Percentiles rank a stretch among this genome's conserved stretches.
Evolutionary conservation across 1,140 invertebrate species (phyloP).

Genomic region (Paracyclopina nana): DNA sequence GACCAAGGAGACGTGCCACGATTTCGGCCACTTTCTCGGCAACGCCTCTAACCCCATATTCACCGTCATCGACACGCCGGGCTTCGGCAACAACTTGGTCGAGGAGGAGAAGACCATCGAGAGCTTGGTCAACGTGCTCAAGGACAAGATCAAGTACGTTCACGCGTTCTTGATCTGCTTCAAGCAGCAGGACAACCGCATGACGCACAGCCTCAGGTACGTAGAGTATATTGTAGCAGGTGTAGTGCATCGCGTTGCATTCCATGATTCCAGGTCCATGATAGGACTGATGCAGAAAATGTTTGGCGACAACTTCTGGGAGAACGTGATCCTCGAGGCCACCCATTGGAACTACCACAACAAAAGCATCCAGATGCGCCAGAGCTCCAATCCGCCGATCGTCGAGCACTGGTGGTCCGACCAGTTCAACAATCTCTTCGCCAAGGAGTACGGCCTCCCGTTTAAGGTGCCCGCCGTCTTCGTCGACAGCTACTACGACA

Average conservation of each 20-base stretch:
- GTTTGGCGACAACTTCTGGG: constrained; percentile 16
- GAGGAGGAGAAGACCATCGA: constrained; percentile 16
- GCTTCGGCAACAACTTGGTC: constrained; percentile 10
- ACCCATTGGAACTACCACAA: constrained; percentile 12
- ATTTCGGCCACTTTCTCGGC: constrained; percentile 9
- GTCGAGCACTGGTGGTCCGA: neutral
- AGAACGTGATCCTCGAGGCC: constrained; percentile 15
- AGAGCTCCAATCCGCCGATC: neutral
- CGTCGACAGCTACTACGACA: constrained; percentile 15
- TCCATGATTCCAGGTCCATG: no score
- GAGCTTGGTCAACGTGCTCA: constrained; percentile 9
- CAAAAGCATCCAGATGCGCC: neutral
- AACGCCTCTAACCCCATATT: constrained; percentile 4
- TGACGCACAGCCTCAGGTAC: constrained; percentile 9
- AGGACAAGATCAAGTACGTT: constrained; percentile 15
- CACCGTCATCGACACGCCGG: constrained; percentile 16
- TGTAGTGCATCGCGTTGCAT: no score
- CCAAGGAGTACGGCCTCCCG: neutral
- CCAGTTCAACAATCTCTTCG: constrained; percentile 4
- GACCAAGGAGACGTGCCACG: constrained; percentile 10
- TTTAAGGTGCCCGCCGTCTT: constrained; percentile 5
- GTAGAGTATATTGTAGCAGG: no score
- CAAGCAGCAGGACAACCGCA: constrained; percentile 15
- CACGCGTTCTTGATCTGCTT: constrained; percentile 14
- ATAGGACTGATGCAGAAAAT: constrained; percentile 12